Evolutionary conservation across 2,888 invertebrate species (phyloP), one percentile per base, ranked within the genome.

Genomic region (Barypeithes pellucidus): DNA sequence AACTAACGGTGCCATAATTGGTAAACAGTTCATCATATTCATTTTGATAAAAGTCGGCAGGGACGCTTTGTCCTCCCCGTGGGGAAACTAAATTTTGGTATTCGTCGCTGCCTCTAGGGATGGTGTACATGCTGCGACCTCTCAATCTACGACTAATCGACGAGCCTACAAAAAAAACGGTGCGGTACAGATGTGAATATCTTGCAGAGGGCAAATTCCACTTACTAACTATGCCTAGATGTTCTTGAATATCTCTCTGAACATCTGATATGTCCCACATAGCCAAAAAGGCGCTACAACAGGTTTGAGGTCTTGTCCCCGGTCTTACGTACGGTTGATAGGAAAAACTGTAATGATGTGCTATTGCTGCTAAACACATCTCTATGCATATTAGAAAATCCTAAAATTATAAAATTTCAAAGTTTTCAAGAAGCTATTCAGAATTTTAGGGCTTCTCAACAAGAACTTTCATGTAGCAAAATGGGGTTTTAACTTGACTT

Each of bases 231-330:
- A 96, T 96, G 14, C 95, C 94, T 69, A 98, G 90, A 84, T 98
- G 98, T 84, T 98, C 97, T 33, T 94, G 91, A 62, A 98, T 94
- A 84, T 98, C 98, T 75, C 93, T 91, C 78, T 94, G 94, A 45
- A 98, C 96, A 85, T 98, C 98, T 0, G 96, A 95, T n/a, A 98
- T 92, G 84, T 98, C 97, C 93, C 96, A 96, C 96, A 98, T 97
- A 16, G 96, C 94, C 76, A 93, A 86, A 85, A 97, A 95, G 0
- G 95, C 94, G 57, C 91, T 90, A 81, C 94, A 94, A 85, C 94
- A 94, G 1, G 83, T 82, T 60, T 84, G 84, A 29, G 80, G 80
- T 29, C 72, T 69, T 20, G 81, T 79, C 2, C 82, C 85, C 3
- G 82, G 77, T 50, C 80, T 92, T 80, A 94, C 90, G 83, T 91